These are phyloP conservation scores for Tetheella fluctuosa DNA, from an alignment of 2,888 invertebrate genomes.

Conservation along the genomic window DNA sequence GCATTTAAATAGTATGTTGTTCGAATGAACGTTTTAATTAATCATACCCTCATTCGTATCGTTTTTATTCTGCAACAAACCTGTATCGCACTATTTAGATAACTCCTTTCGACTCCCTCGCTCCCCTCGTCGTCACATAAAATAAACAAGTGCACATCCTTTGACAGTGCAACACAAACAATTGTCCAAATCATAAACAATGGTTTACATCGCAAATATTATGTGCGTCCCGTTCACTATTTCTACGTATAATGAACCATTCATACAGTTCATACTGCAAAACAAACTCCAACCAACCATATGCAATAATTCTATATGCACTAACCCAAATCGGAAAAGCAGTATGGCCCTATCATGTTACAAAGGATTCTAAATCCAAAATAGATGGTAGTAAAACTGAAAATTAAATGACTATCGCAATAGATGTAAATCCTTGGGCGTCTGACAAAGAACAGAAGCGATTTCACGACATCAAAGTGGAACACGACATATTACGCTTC, in stretches of 20 bases:
- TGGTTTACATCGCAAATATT: constrained; percentile 82
- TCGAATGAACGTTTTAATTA: background rate
- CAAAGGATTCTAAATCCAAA: constrained; percentile 76
- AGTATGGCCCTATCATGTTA: constrained; percentile 66
- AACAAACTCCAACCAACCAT: constrained; percentile 83
- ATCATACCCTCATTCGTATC: constrained; percentile 14
- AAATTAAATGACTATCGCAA: constrained; percentile 71
- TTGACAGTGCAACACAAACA: constrained; percentile 81
- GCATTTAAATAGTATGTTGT: too few species aligned
- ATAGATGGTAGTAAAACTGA: constrained; percentile 75
- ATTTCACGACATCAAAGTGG: constrained; percentile 84
- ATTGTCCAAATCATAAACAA: constrained; percentile 83
- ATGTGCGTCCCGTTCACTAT: constrained; percentile 72
- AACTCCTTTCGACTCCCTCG: constrained; percentile 45
- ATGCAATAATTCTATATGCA: constrained; percentile 80
- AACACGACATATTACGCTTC: constrained; percentile 83
- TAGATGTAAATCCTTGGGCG: constrained; percentile 78
- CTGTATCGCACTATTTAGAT: constrained; percentile 58
- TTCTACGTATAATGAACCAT: constrained; percentile 82
- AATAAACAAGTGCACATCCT: constrained; percentile 82
- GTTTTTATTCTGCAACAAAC: constrained; percentile 24
- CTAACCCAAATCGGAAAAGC: constrained; percentile 52
- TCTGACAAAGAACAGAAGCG: constrained; percentile 82
- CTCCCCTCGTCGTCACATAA: constrained; percentile 54
- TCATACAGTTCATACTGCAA: constrained; percentile 82